A percentile compares a stretch with the other conserved stretches of the same genome.
Evolutionary conservation across 2,113 vertebrate genomes (phyloP).

Genomic region (Nesoenas mayeri): DNA sequence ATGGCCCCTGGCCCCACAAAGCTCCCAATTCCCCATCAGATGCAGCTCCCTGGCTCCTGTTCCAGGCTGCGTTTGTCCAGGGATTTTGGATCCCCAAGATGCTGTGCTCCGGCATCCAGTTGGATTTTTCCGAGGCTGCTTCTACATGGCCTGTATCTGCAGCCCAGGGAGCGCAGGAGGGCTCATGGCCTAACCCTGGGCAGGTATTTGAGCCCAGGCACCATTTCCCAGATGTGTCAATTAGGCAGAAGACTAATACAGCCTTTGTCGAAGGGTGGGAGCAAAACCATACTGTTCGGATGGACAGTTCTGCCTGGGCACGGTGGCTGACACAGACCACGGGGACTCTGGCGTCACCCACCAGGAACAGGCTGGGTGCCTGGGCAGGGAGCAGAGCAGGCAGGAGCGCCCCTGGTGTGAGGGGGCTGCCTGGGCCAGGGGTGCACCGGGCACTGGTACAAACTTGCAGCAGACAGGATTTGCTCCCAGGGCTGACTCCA

Average conservation of each 20-base stretch:
- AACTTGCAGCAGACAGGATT: not conserved
- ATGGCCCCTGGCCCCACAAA: not conserved
- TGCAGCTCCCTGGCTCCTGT: not conserved
- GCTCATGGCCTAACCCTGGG: not conserved
- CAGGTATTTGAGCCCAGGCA: not conserved
- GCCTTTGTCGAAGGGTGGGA: not conserved
- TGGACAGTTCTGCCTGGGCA: not conserved
- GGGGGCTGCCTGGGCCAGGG: not conserved
- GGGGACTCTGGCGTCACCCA: fast-evolving
- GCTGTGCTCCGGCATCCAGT: not conserved
- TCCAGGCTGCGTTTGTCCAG: not conserved
- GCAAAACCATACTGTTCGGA: not conserved
- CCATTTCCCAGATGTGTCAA: fast-evolving
- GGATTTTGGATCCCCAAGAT: not conserved
- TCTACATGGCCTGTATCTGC: fast-evolving
- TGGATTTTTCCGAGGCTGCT: not conserved
- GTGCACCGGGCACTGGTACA: fast-evolving
- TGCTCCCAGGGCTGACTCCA: not conserved
- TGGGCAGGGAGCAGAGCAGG: not conserved
- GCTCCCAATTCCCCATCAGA: not conserved
- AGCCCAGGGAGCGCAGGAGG: fast-evolving
- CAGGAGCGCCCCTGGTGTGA: not conserved
- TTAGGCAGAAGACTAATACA: no score
- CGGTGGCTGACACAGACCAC: fast-evolving
- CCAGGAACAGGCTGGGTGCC: not conserved